phyloP scores from a whole-genome alignment of 2,797 vertebrate genomes.

The Anguilla anguilla region DNA sequence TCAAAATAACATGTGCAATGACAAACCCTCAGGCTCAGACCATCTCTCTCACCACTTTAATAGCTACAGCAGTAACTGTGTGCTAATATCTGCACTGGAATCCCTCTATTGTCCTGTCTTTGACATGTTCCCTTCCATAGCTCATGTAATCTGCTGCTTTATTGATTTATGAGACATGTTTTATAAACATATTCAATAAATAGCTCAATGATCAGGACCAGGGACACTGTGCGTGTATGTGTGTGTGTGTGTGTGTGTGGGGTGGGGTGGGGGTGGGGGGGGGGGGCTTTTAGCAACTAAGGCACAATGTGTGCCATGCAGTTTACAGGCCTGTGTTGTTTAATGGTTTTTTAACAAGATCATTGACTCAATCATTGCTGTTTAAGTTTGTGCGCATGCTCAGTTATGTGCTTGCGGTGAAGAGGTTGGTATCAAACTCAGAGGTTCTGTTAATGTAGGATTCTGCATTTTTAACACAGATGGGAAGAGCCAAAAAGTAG shows the following conservation, averaged over 20 bases:
- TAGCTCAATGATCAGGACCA: background rate
- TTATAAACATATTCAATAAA: background rate
- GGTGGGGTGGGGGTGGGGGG: background rate
- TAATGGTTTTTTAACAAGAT: no score
- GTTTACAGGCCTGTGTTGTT: no score
- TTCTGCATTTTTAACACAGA: no score
- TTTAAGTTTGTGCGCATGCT: no score
- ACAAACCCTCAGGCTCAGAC: background rate
- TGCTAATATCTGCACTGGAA: background rate
- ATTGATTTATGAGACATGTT: background rate
- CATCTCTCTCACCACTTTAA: background rate
- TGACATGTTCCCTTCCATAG: background rate
- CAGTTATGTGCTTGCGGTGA: no score
- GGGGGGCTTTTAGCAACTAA: no score
- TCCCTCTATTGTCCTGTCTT: background rate
- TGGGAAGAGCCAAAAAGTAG: constrained; percentile 10
- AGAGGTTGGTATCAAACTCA: no score
- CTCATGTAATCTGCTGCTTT: background rate
- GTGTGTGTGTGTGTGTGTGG: background rate
- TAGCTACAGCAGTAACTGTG: background rate
- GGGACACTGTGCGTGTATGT: background rate
- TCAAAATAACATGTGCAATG: background rate
- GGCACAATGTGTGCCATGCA: no score
- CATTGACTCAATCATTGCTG: no score
- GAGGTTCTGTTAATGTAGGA: no score